Evolutionary conservation across 2,888 invertebrate species (phyloP).

Genomic region (Tanytarsus gracilentus): DNA sequence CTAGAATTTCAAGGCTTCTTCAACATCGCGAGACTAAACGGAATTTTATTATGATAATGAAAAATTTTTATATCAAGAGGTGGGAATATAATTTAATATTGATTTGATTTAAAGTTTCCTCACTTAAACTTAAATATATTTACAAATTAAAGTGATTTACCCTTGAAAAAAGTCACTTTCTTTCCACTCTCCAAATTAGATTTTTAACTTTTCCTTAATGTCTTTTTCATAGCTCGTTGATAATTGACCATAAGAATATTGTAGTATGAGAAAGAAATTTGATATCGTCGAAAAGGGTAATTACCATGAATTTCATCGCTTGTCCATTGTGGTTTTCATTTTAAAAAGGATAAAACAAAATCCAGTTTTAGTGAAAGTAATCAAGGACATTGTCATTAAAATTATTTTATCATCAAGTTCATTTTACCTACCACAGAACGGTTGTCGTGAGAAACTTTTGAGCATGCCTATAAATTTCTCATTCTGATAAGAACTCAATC

Average conservation of each 20-base stretch:
- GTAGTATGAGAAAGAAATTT: slow-evolving; percentile 7
- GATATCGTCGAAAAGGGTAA: slow-evolving; percentile 15
- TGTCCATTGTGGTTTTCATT: not conserved
- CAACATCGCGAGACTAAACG: no score
- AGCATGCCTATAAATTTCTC: not conserved
- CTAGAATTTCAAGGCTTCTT: no score
- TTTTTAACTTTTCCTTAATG: slow-evolving; percentile 4
- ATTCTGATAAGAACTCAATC: slow-evolving; percentile 20
- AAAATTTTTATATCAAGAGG: no score
- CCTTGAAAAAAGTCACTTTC: no score
- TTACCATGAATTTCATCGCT: slow-evolving; percentile 14
- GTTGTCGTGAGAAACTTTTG: not conserved
- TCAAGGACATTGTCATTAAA: slow-evolving; percentile 21
- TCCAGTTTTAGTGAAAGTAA: not conserved
- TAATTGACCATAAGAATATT: slow-evolving; percentile 19
- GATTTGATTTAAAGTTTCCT: no score
- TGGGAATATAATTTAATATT: no score
- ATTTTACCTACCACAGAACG: slow-evolving; percentile 13
- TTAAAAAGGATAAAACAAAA: no score
- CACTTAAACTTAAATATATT: no score
- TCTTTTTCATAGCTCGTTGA: not conserved
- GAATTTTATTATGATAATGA: no score
- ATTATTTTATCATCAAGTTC: not conserved
- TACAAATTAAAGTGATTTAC: no score
- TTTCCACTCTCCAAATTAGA: slow-evolving; percentile 13